Base-by-base conservation (phyloP, 2,113 vertebrate genomes). In the Nothobranchius furzeri region DNA sequence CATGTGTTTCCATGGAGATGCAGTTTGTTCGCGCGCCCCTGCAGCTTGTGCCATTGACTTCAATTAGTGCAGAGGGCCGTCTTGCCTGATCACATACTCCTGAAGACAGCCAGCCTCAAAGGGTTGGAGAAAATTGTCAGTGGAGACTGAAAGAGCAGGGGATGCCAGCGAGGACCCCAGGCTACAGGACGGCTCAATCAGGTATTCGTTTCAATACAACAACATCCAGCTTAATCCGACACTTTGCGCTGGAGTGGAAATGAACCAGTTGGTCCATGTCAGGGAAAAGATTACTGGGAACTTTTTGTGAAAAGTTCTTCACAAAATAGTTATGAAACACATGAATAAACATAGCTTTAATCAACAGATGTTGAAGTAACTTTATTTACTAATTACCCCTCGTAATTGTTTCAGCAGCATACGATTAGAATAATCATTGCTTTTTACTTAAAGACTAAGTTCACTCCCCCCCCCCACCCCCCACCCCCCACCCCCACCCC, bases 1-100 rank as follows among this genome's bases (percentile, higher is more conserved):
- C 40, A 17, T 87, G 73, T 63, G 91, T 93, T 93, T 91, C 92
- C 91, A 93, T 92, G 91, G 91, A 88, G 86, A 93, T 63, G 11
- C 76, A 12, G 66, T 89, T 84, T 82, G 66, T 79, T 90, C 76
- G 63, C 42, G 68, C 80, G 51, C 83, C 75, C 75, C 86, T 71
- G 74, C 78, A 85, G 85, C 82, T 81, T 63, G 83, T 85, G 86
- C 85, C 83, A 83, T 91, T 93, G 92, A 92, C 89, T 90, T 91
- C 86, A 90, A 89, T 93, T 92, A 91, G 89, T 73, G 69, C 85
- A 78, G 77, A 78, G 81, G 83, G 80, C 82, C 69, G 42, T 73
- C 64, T 88, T 76, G 62, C 70, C 71, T 81, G 61, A 88, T 83
- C 78, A 78, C 85, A 87, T 82, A 84, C 87, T 88, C 82, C 69